Base-by-base conservation (phyloP, 2,113 vertebrate genomes). In the Solea senegalensis region DNA sequence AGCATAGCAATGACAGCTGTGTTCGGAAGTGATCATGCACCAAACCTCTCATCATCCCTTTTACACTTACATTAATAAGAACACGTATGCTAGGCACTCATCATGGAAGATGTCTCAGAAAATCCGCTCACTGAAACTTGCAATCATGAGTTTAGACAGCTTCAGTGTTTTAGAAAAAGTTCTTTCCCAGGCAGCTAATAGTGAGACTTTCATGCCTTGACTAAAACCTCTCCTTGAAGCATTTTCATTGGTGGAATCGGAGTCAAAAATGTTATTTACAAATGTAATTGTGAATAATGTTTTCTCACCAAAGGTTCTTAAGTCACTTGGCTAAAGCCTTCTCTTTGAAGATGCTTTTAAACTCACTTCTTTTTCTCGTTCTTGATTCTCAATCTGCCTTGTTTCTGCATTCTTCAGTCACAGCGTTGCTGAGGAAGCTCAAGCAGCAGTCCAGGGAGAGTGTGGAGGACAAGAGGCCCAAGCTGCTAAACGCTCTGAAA, bases 391-490 rank as follows among this genome's bases (percentile, higher is more conserved):
- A 76, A 14, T 57, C 51, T 49, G 3, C 28, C 21, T 76, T 9
- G 65, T 27, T 66, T 48, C 14, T 48, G 11, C 45, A 3, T 34
- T n/a, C 28, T 64, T 64, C 65, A 99, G 98, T 99, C 94, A 99
- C 97, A 77, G 97, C 97, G 51, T 92, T 99, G 88, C 91, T 99
- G 83, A 95, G 98, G 89, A 99, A 99, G 82, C 95, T 99, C 79
- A 99, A 99, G 80, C 97, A 99, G 83, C 97, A 99, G 26, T 99
- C 97, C 90, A 95, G 97, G 86, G 98, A 99, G 92, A 99, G 91
- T 65, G 98, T 99, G 84, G 96, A 99, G 92, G 97, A 99, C 90
- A 99, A 99, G 89, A 89, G 98, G 94, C 97, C 97, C 83, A 95
- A 96, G 55, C 95, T 99, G 84, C 91, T 99, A 80, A 98, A 96